Conservation (phyloP, 2,888 invertebrate species). For the Ennomos erosarius region DNA sequence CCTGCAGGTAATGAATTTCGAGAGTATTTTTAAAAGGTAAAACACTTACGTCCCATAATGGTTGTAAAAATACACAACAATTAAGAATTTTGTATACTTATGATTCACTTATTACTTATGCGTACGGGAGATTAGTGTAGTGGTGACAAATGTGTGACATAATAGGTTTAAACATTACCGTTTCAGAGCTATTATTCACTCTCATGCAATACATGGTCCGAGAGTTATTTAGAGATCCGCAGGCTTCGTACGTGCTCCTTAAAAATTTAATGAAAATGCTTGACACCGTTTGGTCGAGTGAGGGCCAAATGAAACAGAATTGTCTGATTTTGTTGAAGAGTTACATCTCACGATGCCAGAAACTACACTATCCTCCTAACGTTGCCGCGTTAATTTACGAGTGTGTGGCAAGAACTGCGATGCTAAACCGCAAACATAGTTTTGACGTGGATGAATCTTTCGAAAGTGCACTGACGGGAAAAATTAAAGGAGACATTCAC, state of each 20-base stretch:
- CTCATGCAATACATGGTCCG: slow-evolving; percentile 73
- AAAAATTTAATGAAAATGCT: slow-evolving; percentile 63
- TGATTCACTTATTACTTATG: neutral
- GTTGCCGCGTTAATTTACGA: slow-evolving; percentile 72
- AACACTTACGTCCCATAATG: too few relatives aligned
- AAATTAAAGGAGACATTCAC: slow-evolving; percentile 62
- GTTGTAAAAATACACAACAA: neutral
- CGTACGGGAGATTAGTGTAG: neutral
- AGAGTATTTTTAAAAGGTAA: too few relatives aligned
- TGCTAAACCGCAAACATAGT: slow-evolving; percentile 53
- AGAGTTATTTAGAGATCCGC: slow-evolving; percentile 66
- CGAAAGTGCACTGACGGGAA: slow-evolving; percentile 56
- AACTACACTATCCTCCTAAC: slow-evolving; percentile 67
- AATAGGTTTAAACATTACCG: too few relatives aligned
- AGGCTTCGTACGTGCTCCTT: slow-evolving; percentile 62
- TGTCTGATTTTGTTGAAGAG: slow-evolving; percentile 75
- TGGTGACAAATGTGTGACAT: too few relatives aligned
- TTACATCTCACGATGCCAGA: slow-evolving; percentile 68
- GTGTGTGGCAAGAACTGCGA: slow-evolving; percentile 68
- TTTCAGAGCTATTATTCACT: slow-evolving; percentile 67
- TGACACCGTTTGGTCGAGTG: slow-evolving; percentile 60
- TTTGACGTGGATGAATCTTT: slow-evolving; percentile 53
- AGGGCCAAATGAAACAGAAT: slow-evolving; percentile 65
- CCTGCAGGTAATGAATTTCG: slow-evolving; percentile 60
- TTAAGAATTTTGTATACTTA: neutral